Evolutionary conservation across 2,113 vertebrate species (phyloP).

Genomic region (Scalopus aquaticus): DNA sequence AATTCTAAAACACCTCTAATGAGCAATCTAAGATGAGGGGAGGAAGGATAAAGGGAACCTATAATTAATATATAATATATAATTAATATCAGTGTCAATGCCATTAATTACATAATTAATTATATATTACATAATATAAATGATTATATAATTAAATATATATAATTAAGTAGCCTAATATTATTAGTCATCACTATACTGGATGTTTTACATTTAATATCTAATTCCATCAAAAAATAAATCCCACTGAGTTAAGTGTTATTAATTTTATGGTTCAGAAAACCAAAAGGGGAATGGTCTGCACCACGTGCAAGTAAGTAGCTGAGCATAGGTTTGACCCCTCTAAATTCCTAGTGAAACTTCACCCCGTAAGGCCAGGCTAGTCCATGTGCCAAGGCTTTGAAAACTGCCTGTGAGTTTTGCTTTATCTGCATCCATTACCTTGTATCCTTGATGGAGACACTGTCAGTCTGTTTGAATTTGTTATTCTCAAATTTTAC

Average conservation of each 20-base stretch:
- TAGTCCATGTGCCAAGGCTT: not conserved
- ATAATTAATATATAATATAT: not conserved
- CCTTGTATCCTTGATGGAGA: fast-evolving
- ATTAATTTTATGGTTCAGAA: not conserved
- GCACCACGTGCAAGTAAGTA: not conserved
- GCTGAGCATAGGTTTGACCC: not conserved
- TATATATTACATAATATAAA: too few species aligned
- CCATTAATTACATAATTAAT: too few species aligned
- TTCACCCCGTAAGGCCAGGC: not conserved
- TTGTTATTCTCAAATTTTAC: too few species aligned
- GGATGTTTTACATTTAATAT: not conserved
- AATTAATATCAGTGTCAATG: not conserved
- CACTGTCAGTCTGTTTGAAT: not conserved
- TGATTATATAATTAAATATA: too few species aligned
- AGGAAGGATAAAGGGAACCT: not conserved
- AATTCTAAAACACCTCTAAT: not conserved
- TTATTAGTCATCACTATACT: not conserved
- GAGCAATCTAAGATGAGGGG: not conserved
- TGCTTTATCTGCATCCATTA: not conserved
- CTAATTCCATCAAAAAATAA: not conserved
- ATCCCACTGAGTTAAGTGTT: not conserved
- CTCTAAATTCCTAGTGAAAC: not conserved
- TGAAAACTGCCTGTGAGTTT: not conserved
- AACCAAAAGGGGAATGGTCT: not conserved
- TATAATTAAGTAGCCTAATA: not conserved